A percentile compares a stretch with the other conserved stretches of the same genome.
These are phyloP conservation scores for Microhierax caerulescens DNA, from an alignment of 2,797 vertebrate species.

Conservation along the genomic window DNA sequence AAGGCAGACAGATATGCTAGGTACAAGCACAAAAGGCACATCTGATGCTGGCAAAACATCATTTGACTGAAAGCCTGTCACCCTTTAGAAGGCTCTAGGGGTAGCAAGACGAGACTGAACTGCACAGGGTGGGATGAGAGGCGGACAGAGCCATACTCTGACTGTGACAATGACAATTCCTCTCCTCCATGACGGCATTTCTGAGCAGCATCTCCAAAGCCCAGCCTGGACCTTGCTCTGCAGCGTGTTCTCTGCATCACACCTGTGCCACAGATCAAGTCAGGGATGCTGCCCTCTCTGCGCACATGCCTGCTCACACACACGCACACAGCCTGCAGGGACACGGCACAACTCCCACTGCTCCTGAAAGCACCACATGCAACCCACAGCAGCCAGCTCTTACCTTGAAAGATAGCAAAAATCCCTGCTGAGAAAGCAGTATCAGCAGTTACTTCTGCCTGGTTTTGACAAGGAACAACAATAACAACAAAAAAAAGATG, in stretches of 20 bases:
- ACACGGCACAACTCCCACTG: not conserved
- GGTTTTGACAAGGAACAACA: not conserved
- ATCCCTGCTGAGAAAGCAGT: not conserved
- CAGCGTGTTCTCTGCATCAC: fast-evolving
- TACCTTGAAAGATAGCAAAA: not conserved
- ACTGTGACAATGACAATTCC: fast-evolving
- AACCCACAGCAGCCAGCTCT: not conserved
- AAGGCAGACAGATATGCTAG: not conserved
- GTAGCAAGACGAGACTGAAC: not conserved
- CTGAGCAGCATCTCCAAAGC: not conserved
- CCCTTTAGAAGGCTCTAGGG: not conserved
- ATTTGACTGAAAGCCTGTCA: not conserved
- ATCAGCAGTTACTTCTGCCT: not conserved
- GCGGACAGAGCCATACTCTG: not conserved
- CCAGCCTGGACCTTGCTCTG: not conserved
- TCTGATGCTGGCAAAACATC: not conserved
- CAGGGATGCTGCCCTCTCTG: not conserved
- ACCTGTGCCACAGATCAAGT: fast-evolving
- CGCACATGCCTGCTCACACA: fast-evolving
- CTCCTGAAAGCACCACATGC: not conserved
- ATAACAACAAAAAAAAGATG: not conserved
- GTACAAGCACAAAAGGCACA: not conserved
- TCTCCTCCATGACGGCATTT: fast-evolving
- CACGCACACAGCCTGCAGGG: not conserved
- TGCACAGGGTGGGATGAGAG: fast-evolving